These are phyloP conservation scores for Lepidurus couesii DNA, from an alignment of 1,140 invertebrate species.

Conservation along the genomic window DNA sequence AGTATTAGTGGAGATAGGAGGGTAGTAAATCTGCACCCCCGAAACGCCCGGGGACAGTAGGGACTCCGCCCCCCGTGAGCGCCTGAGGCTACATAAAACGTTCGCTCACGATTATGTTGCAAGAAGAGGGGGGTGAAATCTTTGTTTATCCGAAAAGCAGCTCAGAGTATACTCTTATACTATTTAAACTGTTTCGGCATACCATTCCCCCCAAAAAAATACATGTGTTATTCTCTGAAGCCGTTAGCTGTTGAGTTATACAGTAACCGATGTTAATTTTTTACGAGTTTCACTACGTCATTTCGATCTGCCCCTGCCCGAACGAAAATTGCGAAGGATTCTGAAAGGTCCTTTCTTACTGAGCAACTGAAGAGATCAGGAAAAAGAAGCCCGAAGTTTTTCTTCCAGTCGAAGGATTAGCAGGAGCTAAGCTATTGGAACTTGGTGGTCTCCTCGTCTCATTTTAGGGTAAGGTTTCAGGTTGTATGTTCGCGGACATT, in stretches of 20 bases:
- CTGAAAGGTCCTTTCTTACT: background rate
- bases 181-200: too few species aligned
- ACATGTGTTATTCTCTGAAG: too few species aligned
- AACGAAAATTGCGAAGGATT: background rate
- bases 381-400: background rate
- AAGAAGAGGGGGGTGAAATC: too few species aligned
- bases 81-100: too few species aligned
- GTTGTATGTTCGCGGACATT: conserved; percentile 4
- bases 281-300: background rate
- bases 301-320: background rate
- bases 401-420: background rate
- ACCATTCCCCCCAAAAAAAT: too few species aligned
- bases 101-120: too few species aligned
- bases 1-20: too few species aligned
- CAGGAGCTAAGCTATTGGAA: conserved; percentile 3
- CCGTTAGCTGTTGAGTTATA: background rate
- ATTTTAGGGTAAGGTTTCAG: background rate
- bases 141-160: too few species aligned
- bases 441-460: background rate
- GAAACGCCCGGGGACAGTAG: too few species aligned
- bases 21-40: too few species aligned
- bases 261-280: background rate
- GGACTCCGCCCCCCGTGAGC: too few species aligned
- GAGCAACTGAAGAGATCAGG: background rate
- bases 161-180: too few species aligned